phyloP scores from a whole-genome alignment of 2,797 vertebrate genomes.

The Salmo trutta region DNA sequence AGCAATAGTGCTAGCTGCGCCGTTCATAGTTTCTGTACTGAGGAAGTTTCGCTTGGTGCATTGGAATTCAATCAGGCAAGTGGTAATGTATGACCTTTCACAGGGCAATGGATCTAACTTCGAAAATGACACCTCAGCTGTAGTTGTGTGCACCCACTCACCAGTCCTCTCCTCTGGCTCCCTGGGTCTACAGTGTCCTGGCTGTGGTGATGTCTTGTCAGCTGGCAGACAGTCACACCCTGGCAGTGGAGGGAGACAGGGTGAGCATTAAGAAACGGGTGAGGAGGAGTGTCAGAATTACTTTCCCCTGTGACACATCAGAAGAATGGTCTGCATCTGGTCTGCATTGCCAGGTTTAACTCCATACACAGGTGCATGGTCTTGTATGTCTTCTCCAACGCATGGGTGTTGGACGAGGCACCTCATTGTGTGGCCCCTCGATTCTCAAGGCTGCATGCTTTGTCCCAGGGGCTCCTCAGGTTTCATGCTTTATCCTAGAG shows the following conservation, averaged over 20 bases:
- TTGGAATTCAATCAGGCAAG: background rate
- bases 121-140: slow-evolving; percentile 19
- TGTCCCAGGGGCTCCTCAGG: slow-evolving; percentile 26
- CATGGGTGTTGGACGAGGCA: background rate
- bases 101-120: slow-evolving; percentile 8
- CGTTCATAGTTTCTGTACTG: no score
- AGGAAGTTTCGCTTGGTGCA: background rate
- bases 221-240: slow-evolving; percentile 25
- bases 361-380: slow-evolving; percentile 35
- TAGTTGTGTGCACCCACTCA: slow-evolving; percentile 21
- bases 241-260: slow-evolving; percentile 25
- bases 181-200: slow-evolving; percentile 46
- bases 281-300: slow-evolving; percentile 20
- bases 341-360: slow-evolving; percentile 16
- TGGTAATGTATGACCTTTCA: background rate
- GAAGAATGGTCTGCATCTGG: slow-evolving; percentile 5
- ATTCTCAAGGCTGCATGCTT: slow-evolving; percentile 1
- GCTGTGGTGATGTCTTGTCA: slow-evolving; percentile 48
- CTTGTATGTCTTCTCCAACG: slow-evolving; percentile 12
- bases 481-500: background rate
- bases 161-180: slow-evolving; percentile 25
- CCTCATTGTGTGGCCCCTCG: slow-evolving; percentile 17
- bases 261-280: background rate
- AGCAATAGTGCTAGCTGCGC: no score
- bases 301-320: slow-evolving; percentile 4